These are phyloP conservation scores for Bembecia ichneumoniformis DNA, from an alignment of 2,888 invertebrate genomes.

Conservation along the genomic window DNA sequence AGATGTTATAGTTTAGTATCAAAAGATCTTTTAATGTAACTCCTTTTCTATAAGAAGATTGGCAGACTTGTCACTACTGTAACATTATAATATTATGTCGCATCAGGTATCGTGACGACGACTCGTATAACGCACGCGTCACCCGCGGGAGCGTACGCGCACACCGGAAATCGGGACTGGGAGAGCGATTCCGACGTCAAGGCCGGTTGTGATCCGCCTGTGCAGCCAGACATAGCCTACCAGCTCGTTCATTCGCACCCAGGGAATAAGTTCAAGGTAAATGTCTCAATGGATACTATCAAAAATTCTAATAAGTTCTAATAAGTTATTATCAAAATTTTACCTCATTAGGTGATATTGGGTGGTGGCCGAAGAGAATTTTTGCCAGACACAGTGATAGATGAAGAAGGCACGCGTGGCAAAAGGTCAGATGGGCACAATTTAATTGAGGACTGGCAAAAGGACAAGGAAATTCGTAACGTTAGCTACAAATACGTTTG, in stretches of 20 bases:
- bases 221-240: conserved; percentile 79
- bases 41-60: too few species aligned
- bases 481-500: conserved; percentile 65
- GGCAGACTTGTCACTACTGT: neutral
- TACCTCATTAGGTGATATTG: conserved; percentile 69
- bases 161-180: conserved; percentile 76
- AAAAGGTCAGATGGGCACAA: conserved; percentile 73
- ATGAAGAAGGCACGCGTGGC: conserved; percentile 62
- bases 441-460: conserved; percentile 77
- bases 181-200: conserved; percentile 74
- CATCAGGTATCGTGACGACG: conserved; percentile 77
- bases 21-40: too few species aligned
- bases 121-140: conserved; percentile 85
- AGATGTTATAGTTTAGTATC: too few species aligned
- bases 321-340: neutral
- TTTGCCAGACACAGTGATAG: conserved; percentile 64
- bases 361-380: conserved; percentile 82
- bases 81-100: neutral
- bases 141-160: conserved; percentile 70
- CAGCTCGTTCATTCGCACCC: conserved; percentile 76
- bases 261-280: conserved; percentile 69
- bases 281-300: neutral
- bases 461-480: conserved; percentile 45
- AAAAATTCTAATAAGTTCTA: neutral
- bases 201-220: conserved; percentile 33